Evolutionary conservation across 2,888 invertebrate species (phyloP).

Genomic region (Tenodera sinensis): DNA sequence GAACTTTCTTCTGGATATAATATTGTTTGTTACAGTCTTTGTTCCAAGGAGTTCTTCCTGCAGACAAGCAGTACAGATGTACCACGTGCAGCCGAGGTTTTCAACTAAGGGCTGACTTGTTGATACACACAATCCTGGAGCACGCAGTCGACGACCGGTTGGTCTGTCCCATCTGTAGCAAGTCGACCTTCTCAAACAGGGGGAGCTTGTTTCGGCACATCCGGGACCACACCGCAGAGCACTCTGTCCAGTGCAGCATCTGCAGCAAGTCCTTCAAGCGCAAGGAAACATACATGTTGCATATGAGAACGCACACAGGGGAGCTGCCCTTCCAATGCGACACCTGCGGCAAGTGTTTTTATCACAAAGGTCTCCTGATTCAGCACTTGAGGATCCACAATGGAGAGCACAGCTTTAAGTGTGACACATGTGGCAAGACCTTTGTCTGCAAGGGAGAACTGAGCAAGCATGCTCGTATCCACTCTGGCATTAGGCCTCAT

Average conservation of each 20-base stretch:
- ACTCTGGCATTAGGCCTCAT: neutral
- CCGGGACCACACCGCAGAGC: neutral
- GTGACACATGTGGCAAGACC: neutral
- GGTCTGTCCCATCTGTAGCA: neutral
- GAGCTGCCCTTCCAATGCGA: neutral
- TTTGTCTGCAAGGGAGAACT: neutral
- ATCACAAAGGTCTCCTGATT: neutral
- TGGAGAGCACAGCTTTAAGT: neutral
- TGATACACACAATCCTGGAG: neutral
- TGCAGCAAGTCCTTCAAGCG: neutral
- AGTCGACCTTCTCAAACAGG: neutral
- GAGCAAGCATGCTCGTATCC: neutral
- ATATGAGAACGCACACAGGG: neutral
- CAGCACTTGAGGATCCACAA: neutral
- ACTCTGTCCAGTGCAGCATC: neutral
- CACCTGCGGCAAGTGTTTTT: neutral
- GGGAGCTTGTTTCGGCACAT: conserved; percentile 39
- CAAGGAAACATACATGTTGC: neutral
- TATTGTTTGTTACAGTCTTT: neutral
- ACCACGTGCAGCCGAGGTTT: neutral
- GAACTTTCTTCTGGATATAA: neutral
- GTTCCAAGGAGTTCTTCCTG: neutral
- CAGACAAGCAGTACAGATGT: neutral
- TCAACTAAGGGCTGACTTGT: neutral
- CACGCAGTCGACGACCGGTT: neutral